phyloP scores from a whole-genome alignment of 1,140 invertebrate genomes.

The Drosophila triauraria region DNA sequence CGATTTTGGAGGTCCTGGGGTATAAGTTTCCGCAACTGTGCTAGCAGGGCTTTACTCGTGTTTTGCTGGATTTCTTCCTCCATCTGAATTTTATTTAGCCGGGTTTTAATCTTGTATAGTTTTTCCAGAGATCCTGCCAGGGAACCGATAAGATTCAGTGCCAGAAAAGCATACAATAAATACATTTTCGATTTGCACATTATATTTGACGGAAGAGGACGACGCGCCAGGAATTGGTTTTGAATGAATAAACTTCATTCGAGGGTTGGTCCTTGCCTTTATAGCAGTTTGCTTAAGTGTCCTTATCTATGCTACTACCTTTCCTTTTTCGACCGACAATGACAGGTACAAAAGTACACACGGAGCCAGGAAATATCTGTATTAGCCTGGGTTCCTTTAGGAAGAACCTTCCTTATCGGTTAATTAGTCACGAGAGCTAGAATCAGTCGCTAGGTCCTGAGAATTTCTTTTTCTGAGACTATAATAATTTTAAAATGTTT shows the following conservation, averaged over 20 bases:
- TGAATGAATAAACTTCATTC: neutral
- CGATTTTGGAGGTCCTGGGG: neutral
- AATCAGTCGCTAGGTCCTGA: no score
- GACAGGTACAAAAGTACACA: neutral
- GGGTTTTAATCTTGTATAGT: no score
- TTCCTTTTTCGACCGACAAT: neutral
- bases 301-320: neutral
- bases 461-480: no score
- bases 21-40: neutral
- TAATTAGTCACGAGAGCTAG: neutral
- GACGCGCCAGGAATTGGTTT: neutral
- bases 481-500: no score
- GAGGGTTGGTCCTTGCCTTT: neutral
- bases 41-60: neutral
- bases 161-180: neutral
- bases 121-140: neutral
- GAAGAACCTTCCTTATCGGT: neutral
- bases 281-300: neutral
- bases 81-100: neutral
- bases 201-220: neutral
- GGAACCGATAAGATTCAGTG: no score
- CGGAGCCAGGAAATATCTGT: neutral
- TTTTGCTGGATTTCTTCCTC: neutral
- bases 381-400: neutral
- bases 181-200: neutral